phyloP scores from a whole-genome alignment of 35 echinoderm and acorn worm species.

The Ophiothrix spiculata region DNA sequence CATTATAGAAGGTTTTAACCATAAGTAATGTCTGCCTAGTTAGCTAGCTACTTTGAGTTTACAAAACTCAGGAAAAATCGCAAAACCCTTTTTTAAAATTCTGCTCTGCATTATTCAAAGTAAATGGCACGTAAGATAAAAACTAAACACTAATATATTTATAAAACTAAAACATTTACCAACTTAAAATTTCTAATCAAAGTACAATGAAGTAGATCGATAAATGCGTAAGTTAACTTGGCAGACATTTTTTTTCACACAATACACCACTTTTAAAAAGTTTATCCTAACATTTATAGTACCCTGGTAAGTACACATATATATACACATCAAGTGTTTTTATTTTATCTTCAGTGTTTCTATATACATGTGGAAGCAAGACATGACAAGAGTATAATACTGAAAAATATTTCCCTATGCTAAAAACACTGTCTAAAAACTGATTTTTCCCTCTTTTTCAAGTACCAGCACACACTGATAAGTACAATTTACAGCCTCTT shows the following conservation, averaged over 20 bases:
- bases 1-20: neutral
- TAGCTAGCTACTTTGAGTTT: no score
- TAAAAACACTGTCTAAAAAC: slow-evolving; percentile 16
- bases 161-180: no score
- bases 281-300: neutral
- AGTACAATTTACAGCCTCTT: slow-evolving; percentile 2
- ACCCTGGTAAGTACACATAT: neutral
- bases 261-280: neutral
- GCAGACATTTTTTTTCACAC: neutral
- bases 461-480: slow-evolving; percentile 12
- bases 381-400: slow-evolving; percentile 8
- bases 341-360: neutral
- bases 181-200: no score
- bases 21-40: no score
- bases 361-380: slow-evolving; percentile 8
- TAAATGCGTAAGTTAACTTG: neutral
- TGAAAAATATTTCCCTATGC: slow-evolving; percentile 13
- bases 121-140: no score
- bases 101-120: no score
- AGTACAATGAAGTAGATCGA: no score
- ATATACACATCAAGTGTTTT: slow-evolving; percentile 1
- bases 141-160: no score
- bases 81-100: no score
- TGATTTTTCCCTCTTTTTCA: neutral
- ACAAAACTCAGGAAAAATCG: no score